Evolutionary conservation across 2,888 invertebrate species (phyloP), one percentile per base, ranked within the genome.

Genomic region (Lathronympha strigana): DNA sequence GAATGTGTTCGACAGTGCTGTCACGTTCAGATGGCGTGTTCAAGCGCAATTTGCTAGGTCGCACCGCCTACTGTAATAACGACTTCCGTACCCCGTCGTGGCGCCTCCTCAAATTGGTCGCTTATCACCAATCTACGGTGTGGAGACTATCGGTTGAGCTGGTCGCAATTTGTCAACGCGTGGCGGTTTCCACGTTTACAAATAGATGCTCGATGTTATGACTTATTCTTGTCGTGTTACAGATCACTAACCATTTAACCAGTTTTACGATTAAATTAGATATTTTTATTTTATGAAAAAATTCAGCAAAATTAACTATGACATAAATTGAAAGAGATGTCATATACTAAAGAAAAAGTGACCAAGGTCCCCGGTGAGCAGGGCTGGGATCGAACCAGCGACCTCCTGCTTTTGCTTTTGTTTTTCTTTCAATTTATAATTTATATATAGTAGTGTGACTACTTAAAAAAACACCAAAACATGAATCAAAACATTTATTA

Each of bases 81-180:
- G 91, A 90, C 90, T 91, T 90, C 90, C 91, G 90, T 88, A 88
- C 90, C 89, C 86, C 83, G 89, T 84, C 88, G 88, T 87, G 90
- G 90, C 89, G 91, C 90, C 91, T 90, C 88, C 90, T 89, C 86
- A 88, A 91, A 91, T 91, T 91, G 90, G 90, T 91, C 91, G 91
- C 90, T 91, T 91, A 91, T 91, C 91, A 90, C 90, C 87, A 87
- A 91, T 91, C 91, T 91, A 87, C 80, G 83, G 85, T 83, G 87
- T 87, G 77, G 85, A 86, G 86, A 86, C 85, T 88, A 87, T 88
- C 87, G 84, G 87, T 82, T 82, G 83, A 85, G 81, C 83, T 76
- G 82, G 79, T 83, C 79, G 86, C 84, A 88, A 89, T 90, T 90
- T 88, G 90, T 90, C 90, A 90, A 86, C 86, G 73, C 73, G 75